Percentiles rank a stretch among this genome's conserved stretches.
These are phyloP conservation scores for Drepanosiphum platanoidis DNA, from an alignment of 2,888 invertebrate species.

Conservation along the genomic window DNA sequence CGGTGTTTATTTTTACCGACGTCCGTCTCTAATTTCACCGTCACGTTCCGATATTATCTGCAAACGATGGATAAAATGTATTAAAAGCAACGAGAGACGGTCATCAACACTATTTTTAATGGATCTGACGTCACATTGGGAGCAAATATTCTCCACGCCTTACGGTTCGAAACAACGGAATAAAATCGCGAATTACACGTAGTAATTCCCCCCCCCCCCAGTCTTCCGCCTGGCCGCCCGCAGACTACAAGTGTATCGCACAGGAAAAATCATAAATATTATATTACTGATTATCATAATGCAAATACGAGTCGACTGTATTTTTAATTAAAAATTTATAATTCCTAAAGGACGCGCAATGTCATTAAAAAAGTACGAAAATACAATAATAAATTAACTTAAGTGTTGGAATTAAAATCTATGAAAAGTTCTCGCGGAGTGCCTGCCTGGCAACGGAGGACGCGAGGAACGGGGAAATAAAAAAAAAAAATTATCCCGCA, in stretches of 20 bases:
- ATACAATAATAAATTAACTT: neutral
- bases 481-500: neutral
- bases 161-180: too few species aligned
- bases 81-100: too few species aligned
- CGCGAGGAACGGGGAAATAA: too few species aligned
- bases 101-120: too few species aligned
- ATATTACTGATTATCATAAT: neutral
- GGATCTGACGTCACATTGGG: too few species aligned
- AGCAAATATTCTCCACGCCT: too few species aligned
- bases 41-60: too few species aligned
- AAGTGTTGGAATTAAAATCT: neutral
- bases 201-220: neutral
- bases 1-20: too few species aligned
- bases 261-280: neutral
- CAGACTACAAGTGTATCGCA: neutral
- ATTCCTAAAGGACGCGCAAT: neutral
- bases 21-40: too few species aligned
- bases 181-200: too few species aligned
- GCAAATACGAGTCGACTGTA: neutral
- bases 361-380: neutral
- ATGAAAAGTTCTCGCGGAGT: neutral
- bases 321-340: constrained; percentile 1
- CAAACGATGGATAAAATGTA: too few species aligned
- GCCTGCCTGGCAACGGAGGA: neutral
- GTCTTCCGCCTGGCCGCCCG: neutral